phyloP scores from a whole-genome alignment of 1,140 invertebrate genomes.

The Drosophila sechellia region DNA sequence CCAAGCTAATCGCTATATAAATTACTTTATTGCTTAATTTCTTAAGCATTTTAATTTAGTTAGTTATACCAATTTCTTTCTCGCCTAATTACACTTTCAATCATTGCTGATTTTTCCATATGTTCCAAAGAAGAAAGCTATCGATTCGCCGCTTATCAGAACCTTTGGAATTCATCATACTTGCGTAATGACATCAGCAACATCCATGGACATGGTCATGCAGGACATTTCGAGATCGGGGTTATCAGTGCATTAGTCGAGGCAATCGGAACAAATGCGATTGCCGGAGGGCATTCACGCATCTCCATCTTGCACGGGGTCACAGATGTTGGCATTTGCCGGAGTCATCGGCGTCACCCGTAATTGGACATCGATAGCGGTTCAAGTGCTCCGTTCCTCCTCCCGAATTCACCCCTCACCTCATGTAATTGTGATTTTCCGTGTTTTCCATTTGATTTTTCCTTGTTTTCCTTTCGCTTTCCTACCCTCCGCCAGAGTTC shows the following conservation, averaged over 20 bases:
- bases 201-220: background rate
- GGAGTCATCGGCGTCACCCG: conserved; percentile 58
- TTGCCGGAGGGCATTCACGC: conserved; percentile 57
- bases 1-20: too few relatives aligned
- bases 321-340: conserved; percentile 75
- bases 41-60: too few relatives aligned
- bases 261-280: conserved; percentile 49
- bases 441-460: conserved; percentile 76
- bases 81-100: background rate
- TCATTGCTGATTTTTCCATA: conserved; percentile 4
- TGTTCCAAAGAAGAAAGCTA: background rate
- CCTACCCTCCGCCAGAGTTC: conserved; percentile 7
- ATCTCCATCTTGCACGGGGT: conserved; percentile 51
- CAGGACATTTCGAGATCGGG: conserved; percentile 26
- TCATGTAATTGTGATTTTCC: conserved; percentile 69
- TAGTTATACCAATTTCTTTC: background rate
- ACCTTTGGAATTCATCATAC: conserved; percentile 5
- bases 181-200: conserved; percentile 25
- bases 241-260: conserved; percentile 54
- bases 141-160: conserved; percentile 1
- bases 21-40: too few relatives aligned
- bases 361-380: conserved; percentile 70
- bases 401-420: conserved; percentile 31
- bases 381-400: conserved; percentile 22
- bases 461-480: conserved; percentile 23